phyloP scores from a whole-genome alignment of 2,888 invertebrate genomes.

The Oasisia sp. region DNA sequence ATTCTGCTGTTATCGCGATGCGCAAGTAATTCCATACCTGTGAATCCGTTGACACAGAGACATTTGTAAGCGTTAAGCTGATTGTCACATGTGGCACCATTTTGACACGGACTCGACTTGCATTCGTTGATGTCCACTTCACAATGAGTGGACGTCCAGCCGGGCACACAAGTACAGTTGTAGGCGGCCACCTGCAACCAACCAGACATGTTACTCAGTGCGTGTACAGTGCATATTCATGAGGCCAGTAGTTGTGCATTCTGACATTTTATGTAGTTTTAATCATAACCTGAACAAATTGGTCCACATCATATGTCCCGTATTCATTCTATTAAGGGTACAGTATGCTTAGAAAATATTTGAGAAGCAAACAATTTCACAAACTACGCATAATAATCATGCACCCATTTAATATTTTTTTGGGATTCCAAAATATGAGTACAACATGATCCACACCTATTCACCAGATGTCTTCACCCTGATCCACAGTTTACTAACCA shows the following conservation, averaged over 20 bases:
- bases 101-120: slow-evolving; percentile 77
- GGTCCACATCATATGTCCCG: no score
- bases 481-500: no score
- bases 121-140: slow-evolving; percentile 7
- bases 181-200: background rate
- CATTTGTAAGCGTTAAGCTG: slow-evolving; percentile 55
- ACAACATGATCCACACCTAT: no score
- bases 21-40: slow-evolving; percentile 30
- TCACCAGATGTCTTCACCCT: no score
- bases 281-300: no score
- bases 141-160: background rate
- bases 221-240: background rate
- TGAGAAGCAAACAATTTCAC: no score
- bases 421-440: no score
- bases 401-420: no score
- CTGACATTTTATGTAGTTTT: no score
- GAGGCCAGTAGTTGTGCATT: background rate
- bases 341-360: no score
- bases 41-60: slow-evolving; percentile 52
- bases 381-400: no score
- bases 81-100: slow-evolving; percentile 71
- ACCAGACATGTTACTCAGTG: background rate
- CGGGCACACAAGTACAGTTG: background rate
- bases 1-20: background rate
- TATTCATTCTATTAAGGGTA: no score